Conservation (phyloP, 2,113 vertebrate species). For the Glaucidium brasilianum region DNA sequence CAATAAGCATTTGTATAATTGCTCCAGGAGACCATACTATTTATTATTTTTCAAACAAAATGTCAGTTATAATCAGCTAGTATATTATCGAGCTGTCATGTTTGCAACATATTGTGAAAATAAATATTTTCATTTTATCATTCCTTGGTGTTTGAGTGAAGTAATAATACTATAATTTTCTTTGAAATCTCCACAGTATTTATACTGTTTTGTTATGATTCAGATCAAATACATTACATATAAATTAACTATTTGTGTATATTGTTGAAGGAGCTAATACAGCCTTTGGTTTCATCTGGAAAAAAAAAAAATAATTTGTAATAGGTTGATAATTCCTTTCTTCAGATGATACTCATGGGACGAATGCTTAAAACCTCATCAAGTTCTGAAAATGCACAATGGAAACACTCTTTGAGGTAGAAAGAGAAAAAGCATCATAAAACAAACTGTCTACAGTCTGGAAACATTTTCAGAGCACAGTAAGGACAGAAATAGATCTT, state of each 20-base stretch:
- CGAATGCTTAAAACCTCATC: neutral
- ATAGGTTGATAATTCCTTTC: neutral
- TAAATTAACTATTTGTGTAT: constrained; percentile 1
- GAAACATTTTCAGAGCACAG: neutral
- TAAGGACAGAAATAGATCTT: neutral
- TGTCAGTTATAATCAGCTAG: neutral
- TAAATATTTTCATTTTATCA: neutral
- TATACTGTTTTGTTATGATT: neutral
- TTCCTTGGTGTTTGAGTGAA: neutral
- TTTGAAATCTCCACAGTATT: neutral
- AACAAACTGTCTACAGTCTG: neutral
- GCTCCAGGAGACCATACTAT: neutral
- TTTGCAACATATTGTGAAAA: neutral
- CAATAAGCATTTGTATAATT: neutral
- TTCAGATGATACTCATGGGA: neutral
- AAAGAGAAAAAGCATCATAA: neutral
- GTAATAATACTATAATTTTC: neutral
- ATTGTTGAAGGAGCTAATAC: neutral
- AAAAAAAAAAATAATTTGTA: neutral
- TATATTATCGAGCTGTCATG: neutral
- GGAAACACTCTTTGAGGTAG: neutral
- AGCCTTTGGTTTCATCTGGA: neutral
- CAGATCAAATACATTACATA: neutral
- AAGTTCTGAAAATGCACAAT: neutral
- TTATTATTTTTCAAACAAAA: constrained; percentile 15